Evolutionary conservation across 2,797 vertebrate genomes (phyloP).

Genomic region (Pseudomugil tenellus): DNA sequence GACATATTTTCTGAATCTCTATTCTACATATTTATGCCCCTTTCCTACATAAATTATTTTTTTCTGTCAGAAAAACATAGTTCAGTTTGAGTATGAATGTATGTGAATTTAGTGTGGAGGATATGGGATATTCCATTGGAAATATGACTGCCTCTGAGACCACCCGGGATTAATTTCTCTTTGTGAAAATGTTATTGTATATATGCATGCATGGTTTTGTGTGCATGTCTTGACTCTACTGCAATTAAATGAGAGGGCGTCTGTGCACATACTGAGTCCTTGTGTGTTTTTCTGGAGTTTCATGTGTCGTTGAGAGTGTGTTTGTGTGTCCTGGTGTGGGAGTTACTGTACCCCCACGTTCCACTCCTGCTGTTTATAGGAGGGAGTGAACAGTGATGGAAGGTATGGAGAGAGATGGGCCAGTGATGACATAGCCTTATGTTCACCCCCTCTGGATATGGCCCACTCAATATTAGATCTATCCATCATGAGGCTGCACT

Average conservation of each 20-base stretch:
- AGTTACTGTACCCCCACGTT: slow-evolving; percentile 34
- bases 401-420: slow-evolving; percentile 68
- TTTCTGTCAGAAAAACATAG: not conserved
- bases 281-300: slow-evolving; percentile 27
- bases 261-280: slow-evolving; percentile 9
- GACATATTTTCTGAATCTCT: slow-evolving; percentile 37
- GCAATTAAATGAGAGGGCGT: slow-evolving; percentile 41
- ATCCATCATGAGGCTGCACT: slow-evolving; percentile 66
- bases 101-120: slow-evolving; percentile 29
- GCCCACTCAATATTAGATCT: slow-evolving; percentile 71
- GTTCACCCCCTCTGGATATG: slow-evolving; percentile 69
- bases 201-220: slow-evolving; percentile 42
- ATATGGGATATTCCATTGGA: slow-evolving; percentile 54
- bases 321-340: slow-evolving; percentile 57
- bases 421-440: slow-evolving; percentile 77
- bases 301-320: slow-evolving; percentile 33
- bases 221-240: slow-evolving; percentile 36
- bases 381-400: slow-evolving; percentile 74
- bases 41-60: slow-evolving; percentile 36
- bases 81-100: not conserved
- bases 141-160: slow-evolving; percentile 57
- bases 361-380: slow-evolving; percentile 63
- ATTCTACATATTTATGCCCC: slow-evolving; percentile 34
- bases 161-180: slow-evolving; percentile 68
- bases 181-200: slow-evolving; percentile 63